Evolutionary conservation across 1,140 invertebrate genomes (phyloP), one percentile per base, ranked within the genome.

Genomic region (Calephelis nemesis): DNA sequence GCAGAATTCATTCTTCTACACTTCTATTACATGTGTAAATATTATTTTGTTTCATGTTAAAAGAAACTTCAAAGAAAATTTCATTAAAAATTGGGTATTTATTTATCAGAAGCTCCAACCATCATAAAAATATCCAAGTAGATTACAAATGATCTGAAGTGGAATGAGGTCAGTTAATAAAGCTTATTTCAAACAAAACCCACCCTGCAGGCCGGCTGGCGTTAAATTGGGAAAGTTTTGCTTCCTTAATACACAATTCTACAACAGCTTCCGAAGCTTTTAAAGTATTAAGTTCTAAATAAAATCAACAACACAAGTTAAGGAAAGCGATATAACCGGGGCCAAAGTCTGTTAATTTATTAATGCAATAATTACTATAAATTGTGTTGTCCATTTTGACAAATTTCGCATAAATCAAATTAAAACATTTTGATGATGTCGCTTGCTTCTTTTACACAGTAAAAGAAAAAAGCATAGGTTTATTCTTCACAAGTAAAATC

Each of bases 241-340:
- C 52, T 58, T 58, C 52, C 52, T 58, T 58, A 58, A 58, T 58
- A 30, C 52, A 58, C 52, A 58, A 58, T 58, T 58, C 19, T 58
- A 15, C 30, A 58, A 58, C 52, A 58, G 52, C 52, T 58, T 58
- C 52, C 8, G 19, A 58, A 58, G 52, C 52, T 58, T 58, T 58
- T 58, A 58, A 58, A 58, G 52, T 58, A 58, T 58, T 58, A 39
- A 54, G 52, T 54, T 54, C 15, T 10, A 10, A 58, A 58, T 58
- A 58, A 39, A 58, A 58, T 39, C 52, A 58, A 58, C 52, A 58
- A 58, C 11, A 58, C 52, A 58, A 58, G 52, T 4, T 5, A 30
- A 58, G 52, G 12, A 9, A 58, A 58, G 50, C 49, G 4, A 39
- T 54, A 39, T 58, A 58, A 58, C 7, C 42, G 42, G 8, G 13